Base-by-base conservation (phyloP, 92 coral and sea anemone genomes). In the Pocillopora grandis region DNA sequence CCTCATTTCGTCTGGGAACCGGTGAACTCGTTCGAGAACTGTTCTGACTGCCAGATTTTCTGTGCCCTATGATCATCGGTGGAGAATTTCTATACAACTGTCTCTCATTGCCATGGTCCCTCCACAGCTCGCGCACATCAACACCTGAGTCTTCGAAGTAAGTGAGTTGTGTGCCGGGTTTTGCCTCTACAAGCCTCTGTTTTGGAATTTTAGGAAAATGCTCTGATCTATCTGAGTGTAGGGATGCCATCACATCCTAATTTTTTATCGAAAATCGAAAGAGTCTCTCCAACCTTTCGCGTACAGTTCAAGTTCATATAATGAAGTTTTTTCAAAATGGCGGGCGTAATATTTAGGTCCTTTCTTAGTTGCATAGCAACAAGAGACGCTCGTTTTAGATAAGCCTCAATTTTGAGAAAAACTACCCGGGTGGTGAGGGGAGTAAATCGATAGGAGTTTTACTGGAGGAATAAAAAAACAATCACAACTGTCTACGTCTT, bases 21-120 rank as follows among this genome's bases (percentile, higher is more conserved):
- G 95, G 95, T 0, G 99, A 97, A 88, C 87, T 94, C 62, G 94
- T 90, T 76, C 95, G 88, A 0, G 99, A 97, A 49, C 98, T 94
- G 68, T 84, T 95, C 33, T 95, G 98, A 83, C 98, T 92, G 19
- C 93, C 85, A 68, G 95, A 69, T 85, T 92, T 86, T 36, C 98
- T 88, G 87, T 90, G 92, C 18, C 98, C 97, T 33, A 78, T 88
- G 57, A 93, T 87, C 69, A 90, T 94, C 56, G 99, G 94, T 2
- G 95, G 99, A 4, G 96, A 92, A 74, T 87, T 89, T 82, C 98
- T 75, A 76, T 85, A 93, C 12, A 92, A 71, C 56, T 94, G 98
- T 58, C 98, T 83, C 72, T 94, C 98, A 61, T 94, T 91, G 16
- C 98, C 95, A n/a, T 90, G 84, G 23, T 91, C 98, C 63, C 92